Evolutionary conservation across 2,113 vertebrate species (phyloP).

Genomic region (Trogon melanurus): DNA sequence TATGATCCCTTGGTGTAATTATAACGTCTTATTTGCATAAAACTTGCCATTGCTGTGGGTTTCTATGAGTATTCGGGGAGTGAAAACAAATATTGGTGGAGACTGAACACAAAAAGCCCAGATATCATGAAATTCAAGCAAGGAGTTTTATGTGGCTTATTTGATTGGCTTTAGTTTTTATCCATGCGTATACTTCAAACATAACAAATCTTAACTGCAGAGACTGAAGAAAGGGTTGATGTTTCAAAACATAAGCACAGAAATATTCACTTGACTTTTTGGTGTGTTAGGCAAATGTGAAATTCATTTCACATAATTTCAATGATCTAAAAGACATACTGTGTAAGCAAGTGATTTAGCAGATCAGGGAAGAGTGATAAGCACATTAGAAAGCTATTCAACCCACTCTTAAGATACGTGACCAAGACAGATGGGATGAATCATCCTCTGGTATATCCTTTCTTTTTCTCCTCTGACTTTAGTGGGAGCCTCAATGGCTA

Average conservation of each 20-base stretch:
- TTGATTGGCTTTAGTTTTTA: not conserved
- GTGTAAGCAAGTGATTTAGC: not conserved
- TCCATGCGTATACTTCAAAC: not conserved
- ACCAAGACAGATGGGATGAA: not conserved
- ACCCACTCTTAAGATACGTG: not conserved
- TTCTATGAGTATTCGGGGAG: not conserved
- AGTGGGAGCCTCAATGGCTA: not conserved
- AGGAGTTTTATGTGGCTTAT: not conserved
- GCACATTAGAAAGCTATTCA: not conserved
- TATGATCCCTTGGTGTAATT: not conserved
- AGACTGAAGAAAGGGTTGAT: not conserved
- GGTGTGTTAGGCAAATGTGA: not conserved
- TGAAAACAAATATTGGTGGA: not conserved
- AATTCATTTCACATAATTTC: not conserved
- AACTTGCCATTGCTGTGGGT: not conserved
- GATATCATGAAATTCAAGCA: not conserved
- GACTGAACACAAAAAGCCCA: not conserved
- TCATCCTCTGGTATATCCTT: not conserved
- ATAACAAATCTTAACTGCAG: not conserved
- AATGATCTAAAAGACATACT: not conserved
- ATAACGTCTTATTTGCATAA: not conserved
- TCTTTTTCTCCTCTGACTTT: not conserved
- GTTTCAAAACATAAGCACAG: not conserved
- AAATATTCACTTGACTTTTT: not conserved
- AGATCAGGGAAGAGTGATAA: not conserved